Conservation (phyloP, 2,797 vertebrate genomes). For the Uromys caudimaculatus region DNA sequence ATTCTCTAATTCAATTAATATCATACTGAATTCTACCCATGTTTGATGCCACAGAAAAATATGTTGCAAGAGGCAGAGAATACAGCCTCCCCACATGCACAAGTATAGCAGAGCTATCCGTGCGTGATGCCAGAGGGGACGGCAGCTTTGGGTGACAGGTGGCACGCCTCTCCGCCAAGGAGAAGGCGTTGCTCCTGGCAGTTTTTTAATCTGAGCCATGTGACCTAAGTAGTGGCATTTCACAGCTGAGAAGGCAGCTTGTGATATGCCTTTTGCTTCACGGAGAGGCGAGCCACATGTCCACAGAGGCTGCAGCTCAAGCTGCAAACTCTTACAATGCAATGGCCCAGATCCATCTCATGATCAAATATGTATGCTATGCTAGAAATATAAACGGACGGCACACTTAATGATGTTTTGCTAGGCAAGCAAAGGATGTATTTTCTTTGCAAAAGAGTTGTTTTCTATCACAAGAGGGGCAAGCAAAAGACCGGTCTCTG, state of each 20-base stretch:
- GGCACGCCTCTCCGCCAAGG: constrained; percentile 75
- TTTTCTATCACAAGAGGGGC: constrained; percentile 18
- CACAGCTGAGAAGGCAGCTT: constrained; percentile 81
- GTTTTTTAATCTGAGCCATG: constrained; percentile 75
- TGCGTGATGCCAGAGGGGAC: constrained; percentile 64
- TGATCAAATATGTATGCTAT: constrained; percentile 60
- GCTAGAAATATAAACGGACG: constrained; percentile 50
- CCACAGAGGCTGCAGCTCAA: constrained; percentile 71
- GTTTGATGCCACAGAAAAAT: constrained; percentile 29
- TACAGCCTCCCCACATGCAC: constrained; percentile 58
- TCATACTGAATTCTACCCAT: constrained; percentile 11
- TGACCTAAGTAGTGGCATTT: constrained; percentile 75
- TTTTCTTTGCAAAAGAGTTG: constrained; percentile 52
- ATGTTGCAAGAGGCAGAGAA: constrained; percentile 67
- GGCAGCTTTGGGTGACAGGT: constrained; percentile 52
- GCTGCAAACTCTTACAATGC: constrained; percentile 48
- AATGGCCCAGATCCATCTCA: background rate
- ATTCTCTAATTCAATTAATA: background rate
- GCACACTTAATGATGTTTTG: constrained; percentile 13
- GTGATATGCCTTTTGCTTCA: constrained; percentile 79
- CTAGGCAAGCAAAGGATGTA: constrained; percentile 51
- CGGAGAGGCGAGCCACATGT: constrained; percentile 79
- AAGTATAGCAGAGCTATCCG: constrained; percentile 65
- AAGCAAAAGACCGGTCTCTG: background rate
- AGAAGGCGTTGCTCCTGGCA: constrained; percentile 71